phyloP scores from a whole-genome alignment of 2,113 vertebrate species.

The Brienomyrus brachyistius region DNA sequence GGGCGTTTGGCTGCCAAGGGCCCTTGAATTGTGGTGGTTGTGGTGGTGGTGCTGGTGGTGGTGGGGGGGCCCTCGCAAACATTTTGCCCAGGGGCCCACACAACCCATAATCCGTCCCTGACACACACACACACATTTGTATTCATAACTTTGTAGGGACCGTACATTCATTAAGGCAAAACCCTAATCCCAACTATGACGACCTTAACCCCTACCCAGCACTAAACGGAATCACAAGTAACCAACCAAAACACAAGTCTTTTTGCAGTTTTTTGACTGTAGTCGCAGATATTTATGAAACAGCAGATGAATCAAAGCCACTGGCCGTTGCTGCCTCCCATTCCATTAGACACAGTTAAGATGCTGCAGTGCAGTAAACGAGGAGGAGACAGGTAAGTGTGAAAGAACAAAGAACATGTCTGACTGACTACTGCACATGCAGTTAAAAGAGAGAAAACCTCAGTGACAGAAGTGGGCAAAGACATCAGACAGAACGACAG shows the following conservation, averaged over 20 bases:
- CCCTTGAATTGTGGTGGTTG: too few species aligned
- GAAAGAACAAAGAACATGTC: background rate
- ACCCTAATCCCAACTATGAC: background rate
- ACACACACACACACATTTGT: background rate
- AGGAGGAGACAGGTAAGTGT: background rate
- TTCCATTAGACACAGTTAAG: background rate
- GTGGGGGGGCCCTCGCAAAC: too few species aligned
- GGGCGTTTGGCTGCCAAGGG: too few species aligned
- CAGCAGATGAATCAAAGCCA: background rate
- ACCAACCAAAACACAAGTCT: background rate
- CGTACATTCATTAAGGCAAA: background rate
- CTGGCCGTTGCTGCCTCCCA: background rate
- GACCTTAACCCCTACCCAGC: background rate
- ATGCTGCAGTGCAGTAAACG: background rate
- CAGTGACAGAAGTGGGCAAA: background rate
- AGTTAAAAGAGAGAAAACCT: background rate
- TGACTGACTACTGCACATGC: background rate
- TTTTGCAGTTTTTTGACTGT: background rate
- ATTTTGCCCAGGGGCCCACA: too few species aligned
- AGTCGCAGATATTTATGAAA: background rate
- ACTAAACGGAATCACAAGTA: background rate
- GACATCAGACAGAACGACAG: background rate
- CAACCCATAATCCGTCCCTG: too few species aligned
- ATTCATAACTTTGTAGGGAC: background rate
- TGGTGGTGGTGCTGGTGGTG: too few species aligned